phyloP scores from a whole-genome alignment of 2,113 vertebrate species.

The Typhlomys cinereus region DNA sequence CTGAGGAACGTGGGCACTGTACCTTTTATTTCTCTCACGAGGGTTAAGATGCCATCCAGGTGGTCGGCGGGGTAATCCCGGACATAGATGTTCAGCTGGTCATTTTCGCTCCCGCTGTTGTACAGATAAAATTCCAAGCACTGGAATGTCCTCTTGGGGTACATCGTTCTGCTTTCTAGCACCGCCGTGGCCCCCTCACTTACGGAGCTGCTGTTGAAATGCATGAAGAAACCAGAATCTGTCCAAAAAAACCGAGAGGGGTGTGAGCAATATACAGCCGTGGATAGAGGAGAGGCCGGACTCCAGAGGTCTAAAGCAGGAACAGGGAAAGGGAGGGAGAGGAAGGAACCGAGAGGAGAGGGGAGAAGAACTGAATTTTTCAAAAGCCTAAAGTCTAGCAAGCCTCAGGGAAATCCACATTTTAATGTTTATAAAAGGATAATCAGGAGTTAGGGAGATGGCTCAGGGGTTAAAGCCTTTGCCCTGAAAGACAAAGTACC shows the following conservation, averaged over 20 bases:
- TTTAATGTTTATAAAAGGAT: not conserved
- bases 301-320: no score
- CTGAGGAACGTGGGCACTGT: slow-evolving; percentile 35
- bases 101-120: slow-evolving; percentile 84
- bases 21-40: slow-evolving; percentile 88
- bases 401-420: no score
- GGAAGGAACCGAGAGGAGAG: not conserved
- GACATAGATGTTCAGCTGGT: slow-evolving; percentile 87
- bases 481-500: no score
- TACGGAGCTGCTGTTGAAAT: slow-evolving; percentile 86
- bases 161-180: slow-evolving; percentile 91
- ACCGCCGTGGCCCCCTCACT: slow-evolving; percentile 78
- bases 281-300: no score
- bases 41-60: slow-evolving; percentile 82
- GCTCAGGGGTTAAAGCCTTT: no score
- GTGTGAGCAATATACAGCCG: no score
- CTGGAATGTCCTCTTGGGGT: slow-evolving; percentile 91
- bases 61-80: slow-evolving; percentile 85
- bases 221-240: slow-evolving; percentile 95
- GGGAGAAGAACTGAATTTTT: not conserved
- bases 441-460: no score
- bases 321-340: no score
- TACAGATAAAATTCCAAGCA: slow-evolving; percentile 96
- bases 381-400: not conserved
- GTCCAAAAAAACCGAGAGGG: slow-evolving; percentile 29